Conservation (phyloP, 2,888 invertebrate genomes). For the Clostera curtula region DNA sequence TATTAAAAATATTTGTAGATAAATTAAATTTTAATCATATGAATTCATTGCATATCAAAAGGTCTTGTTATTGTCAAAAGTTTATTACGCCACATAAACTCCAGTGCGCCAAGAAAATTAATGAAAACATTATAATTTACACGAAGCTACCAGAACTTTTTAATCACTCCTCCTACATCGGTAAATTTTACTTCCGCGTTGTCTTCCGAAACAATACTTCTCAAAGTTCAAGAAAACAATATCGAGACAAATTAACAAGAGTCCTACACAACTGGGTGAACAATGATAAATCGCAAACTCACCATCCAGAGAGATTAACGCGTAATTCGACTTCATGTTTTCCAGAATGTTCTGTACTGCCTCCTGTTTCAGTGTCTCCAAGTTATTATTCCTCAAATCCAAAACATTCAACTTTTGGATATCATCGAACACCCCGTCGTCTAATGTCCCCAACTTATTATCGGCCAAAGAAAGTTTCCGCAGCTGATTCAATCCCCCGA, state of each 20-base stretch:
- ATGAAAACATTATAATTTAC: too few species aligned
- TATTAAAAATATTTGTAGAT: too few species aligned
- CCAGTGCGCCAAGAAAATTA: too few species aligned
- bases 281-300: constrained; percentile 56
- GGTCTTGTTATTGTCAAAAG: too few species aligned
- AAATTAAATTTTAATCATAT: not conserved
- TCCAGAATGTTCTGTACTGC: constrained; percentile 82
- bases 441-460: constrained; percentile 82
- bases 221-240: constrained; percentile 5
- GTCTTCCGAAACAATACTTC: constrained; percentile 1
- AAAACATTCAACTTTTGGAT: constrained; percentile 82
- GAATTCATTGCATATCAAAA: too few species aligned
- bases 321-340: constrained; percentile 81
- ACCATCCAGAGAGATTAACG: constrained; percentile 86
- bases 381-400: constrained; percentile 84
- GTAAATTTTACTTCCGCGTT: not conserved
- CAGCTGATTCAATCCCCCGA: constrained; percentile 83
- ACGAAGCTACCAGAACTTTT: too few species aligned
- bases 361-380: constrained; percentile 84
- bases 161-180: too few species aligned
- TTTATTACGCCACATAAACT: too few species aligned
- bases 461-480: constrained; percentile 82
- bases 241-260: constrained; percentile 4
- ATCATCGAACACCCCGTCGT: constrained; percentile 81
- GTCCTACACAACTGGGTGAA: constrained; percentile 22